A percentile compares a stretch with the other conserved stretches of the same genome.
Evolutionary conservation across 2,113 vertebrate genomes (phyloP).

Genomic region (Pungitius pungitius): DNA sequence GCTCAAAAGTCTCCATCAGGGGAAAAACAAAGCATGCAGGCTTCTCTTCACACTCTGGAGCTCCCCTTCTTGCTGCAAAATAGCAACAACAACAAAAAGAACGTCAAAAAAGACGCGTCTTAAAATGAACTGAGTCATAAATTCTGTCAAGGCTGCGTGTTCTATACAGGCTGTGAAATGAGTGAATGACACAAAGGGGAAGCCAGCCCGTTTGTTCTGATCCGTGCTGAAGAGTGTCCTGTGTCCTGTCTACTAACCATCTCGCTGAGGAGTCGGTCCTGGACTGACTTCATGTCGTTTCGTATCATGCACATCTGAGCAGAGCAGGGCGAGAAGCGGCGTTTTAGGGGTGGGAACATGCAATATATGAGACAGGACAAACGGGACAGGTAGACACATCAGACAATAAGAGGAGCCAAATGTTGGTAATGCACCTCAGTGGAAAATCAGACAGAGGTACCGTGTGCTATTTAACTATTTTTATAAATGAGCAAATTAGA

Average conservation of each 20-base stretch:
- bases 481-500: not conserved
- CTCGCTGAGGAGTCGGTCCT: conserved; percentile 79
- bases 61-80: conserved; percentile 78
- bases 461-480: not conserved
- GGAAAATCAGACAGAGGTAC: not conserved
- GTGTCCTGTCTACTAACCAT: conserved; percentile 73
- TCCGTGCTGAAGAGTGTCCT: conserved; percentile 1
- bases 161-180: not conserved
- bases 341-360: conserved; percentile 7
- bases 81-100: conserved; percentile 34
- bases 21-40: conserved; percentile 77
- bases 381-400: conserved; percentile 10
- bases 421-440: conserved; percentile 14
- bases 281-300: conserved; percentile 80
- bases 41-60: conserved; percentile 76
- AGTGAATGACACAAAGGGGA: conserved; percentile 2
- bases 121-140: not conserved
- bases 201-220: not conserved
- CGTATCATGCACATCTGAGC: conserved; percentile 80
- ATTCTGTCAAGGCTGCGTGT: conserved; percentile 1
- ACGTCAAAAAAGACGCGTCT: not conserved
- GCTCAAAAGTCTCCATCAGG: conserved; percentile 62
- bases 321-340: conserved; percentile 38
- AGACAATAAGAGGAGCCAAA: conserved; percentile 36
- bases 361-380: conserved; percentile 14